These are phyloP conservation scores for Poeciliopsis turneri DNA, from an alignment of 2,797 vertebrate species.

Conservation along the genomic window DNA sequence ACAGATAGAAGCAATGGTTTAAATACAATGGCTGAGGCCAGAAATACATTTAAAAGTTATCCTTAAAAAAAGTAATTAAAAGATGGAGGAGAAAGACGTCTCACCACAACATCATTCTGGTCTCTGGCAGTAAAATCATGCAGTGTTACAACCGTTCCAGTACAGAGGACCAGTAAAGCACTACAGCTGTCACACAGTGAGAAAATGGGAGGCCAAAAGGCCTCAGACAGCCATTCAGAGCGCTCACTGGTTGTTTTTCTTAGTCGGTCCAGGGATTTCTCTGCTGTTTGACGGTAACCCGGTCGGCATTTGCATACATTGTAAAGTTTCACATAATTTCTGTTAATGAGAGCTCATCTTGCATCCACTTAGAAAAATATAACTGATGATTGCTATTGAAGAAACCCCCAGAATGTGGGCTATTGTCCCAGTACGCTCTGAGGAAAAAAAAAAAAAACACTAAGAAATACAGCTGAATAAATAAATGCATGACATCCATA, in stretches of 20 bases:
- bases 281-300: constrained; percentile 63
- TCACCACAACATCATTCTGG: constrained; percentile 74
- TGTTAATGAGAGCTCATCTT: constrained; percentile 55
- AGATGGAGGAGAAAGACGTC: constrained; percentile 60
- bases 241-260: constrained; percentile 63
- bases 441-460: constrained; percentile 45
- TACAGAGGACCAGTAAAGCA: constrained; percentile 74
- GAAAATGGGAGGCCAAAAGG: constrained; percentile 65
- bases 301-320: constrained; percentile 76
- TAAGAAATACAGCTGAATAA: constrained; percentile 80
- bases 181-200: constrained; percentile 73
- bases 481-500: constrained; percentile 78
- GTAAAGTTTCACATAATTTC: constrained; percentile 69
- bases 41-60: constrained; percentile 86
- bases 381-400: constrained; percentile 75
- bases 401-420: constrained; percentile 67
- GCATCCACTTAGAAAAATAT: constrained; percentile 79
- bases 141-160: constrained; percentile 79
- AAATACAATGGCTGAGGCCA: constrained; percentile 87
- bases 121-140: constrained; percentile 82
- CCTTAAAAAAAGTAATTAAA: constrained; percentile 60
- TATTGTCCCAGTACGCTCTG: constrained; percentile 63
- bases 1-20: constrained; percentile 88
- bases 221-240: constrained; percentile 54
- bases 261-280: constrained; percentile 48